Base-by-base conservation (phyloP, 2,888 invertebrate genomes). In the Drepanosiphum platanoidis region DNA sequence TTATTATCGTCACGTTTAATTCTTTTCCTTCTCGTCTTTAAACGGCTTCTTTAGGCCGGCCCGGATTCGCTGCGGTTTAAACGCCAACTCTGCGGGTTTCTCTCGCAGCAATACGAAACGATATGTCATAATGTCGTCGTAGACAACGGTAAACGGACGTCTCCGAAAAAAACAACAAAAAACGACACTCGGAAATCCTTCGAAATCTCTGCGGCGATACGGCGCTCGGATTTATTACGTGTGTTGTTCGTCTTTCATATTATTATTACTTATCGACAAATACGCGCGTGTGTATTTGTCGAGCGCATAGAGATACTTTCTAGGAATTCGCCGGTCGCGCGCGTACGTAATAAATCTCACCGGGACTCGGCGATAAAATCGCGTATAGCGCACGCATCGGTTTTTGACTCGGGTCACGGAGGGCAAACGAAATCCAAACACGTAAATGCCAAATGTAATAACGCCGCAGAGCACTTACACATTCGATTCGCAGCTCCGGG, bases 361-460 rank as follows among this genome's bases (percentile, higher is more conserved):
- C n/a, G 22, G 9, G 58, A 58, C 34, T 34, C 8, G 15, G 5
- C 52, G 75, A 75, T 75, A 52, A 58, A 75, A 75, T 75, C 75
- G 52, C 34, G n/a, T 32, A 75, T 30, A 52, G 52, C 34, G 8
- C 52, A 75, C 75, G 34, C 75, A 52, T 74, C 32, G 52, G 75
- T 79, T 79, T 79, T 66, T 15, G 39, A 66, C 64, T 46, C 42
- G 68, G 79, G 79, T 79, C 79, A 79, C 32, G 66, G 34, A 66
- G 79, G 68, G 42, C 79, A 46, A n/a, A 42, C 79, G 66, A 79
- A 58, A 64, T 58, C 61, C 61, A 27, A 79, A 68, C 36, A 66
- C 46, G 68, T 79, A 79, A 79, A 79, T 79, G 46, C 66, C 79
- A 68, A 79, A 64, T 39, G 64, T 75, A n/a, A n/a, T n/a, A 58